Percentiles rank a stretch among this genome's conserved stretches.
Conservation (phyloP, 2,113 vertebrate genomes). For the Barbus barbus region DNA sequence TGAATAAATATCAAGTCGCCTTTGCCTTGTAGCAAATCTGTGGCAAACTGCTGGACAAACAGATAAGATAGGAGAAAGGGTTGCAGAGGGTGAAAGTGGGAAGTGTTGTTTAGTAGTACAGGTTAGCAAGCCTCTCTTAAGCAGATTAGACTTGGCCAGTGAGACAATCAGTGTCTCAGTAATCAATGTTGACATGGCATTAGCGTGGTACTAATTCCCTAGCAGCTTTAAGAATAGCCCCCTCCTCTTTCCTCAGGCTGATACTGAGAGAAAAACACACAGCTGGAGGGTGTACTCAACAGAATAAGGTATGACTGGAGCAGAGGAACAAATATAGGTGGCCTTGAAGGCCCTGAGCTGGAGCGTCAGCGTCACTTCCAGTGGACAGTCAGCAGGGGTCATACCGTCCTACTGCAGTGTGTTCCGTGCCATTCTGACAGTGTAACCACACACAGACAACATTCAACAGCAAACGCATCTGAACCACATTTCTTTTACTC, state of each 20-base stretch:
- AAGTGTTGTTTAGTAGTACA: not conserved
- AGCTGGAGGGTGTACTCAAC: slow-evolving; percentile 3
- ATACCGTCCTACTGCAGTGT: not conserved
- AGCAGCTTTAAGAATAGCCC: not conserved
- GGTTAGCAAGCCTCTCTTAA: slow-evolving; percentile 38
- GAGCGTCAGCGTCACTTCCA: slow-evolving; percentile 10
- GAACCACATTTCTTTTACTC: not conserved
- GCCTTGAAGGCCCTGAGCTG: slow-evolving; percentile 36
- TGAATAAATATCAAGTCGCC: slow-evolving; percentile 35
- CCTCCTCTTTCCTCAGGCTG: not conserved
- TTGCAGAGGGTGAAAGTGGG: slow-evolving; percentile 24
- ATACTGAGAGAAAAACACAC: not conserved
- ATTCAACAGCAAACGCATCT: not conserved
- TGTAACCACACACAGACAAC: not conserved
- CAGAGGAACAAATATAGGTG: not conserved
- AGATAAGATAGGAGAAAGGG: slow-evolving; percentile 40
- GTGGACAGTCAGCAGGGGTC: slow-evolving; percentile 15
- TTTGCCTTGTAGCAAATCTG: slow-evolving; percentile 1
- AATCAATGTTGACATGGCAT: slow-evolving; percentile 34
- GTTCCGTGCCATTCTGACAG: not conserved
- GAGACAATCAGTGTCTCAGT: not conserved
- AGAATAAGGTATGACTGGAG: not conserved
- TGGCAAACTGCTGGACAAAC: not conserved
- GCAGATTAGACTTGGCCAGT: slow-evolving; percentile 45
- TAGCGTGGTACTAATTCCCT: slow-evolving; percentile 35